phyloP scores from a whole-genome alignment of 2,888 invertebrate species.

The Nemoura dubitans region DNA sequence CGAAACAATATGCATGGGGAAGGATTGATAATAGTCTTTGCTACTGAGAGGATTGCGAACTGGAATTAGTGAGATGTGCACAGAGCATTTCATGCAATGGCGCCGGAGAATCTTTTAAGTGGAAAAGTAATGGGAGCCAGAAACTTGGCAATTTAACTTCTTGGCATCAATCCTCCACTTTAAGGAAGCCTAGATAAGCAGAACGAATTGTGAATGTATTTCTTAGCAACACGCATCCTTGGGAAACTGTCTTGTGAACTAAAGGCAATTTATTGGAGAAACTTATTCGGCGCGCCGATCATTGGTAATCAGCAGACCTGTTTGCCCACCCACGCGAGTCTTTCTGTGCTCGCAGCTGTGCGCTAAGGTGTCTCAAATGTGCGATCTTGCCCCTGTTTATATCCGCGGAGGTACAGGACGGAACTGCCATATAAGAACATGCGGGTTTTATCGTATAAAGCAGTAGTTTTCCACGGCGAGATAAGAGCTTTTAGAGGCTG shows the following conservation, averaged over 20 bases:
- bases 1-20: not conserved
- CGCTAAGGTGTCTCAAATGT: not conserved
- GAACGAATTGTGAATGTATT: conserved; percentile 7
- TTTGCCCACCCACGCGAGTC: not conserved
- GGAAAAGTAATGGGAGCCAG: conserved; percentile 19
- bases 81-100: not conserved
- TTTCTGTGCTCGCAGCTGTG: not conserved
- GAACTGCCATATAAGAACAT: not conserved
- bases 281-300: not conserved
- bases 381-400: not conserved
- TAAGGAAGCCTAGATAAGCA: conserved; percentile 9
- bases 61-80: not conserved
- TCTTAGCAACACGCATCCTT: not conserved
- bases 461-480: not conserved
- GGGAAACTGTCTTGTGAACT: not conserved
- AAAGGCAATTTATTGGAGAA: not conserved
- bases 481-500: not conserved
- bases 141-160: conserved; percentile 25
- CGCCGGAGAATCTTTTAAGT: conserved; percentile 24
- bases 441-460: not conserved
- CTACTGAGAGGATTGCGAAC: not conserved
- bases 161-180: conserved; percentile 28
- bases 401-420: not conserved
- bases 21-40: not conserved
- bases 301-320: not conserved